These are phyloP conservation scores for Patiria miniata DNA, from an alignment of 35 echinoderm and acorn worm species.

Conservation along the genomic window DNA sequence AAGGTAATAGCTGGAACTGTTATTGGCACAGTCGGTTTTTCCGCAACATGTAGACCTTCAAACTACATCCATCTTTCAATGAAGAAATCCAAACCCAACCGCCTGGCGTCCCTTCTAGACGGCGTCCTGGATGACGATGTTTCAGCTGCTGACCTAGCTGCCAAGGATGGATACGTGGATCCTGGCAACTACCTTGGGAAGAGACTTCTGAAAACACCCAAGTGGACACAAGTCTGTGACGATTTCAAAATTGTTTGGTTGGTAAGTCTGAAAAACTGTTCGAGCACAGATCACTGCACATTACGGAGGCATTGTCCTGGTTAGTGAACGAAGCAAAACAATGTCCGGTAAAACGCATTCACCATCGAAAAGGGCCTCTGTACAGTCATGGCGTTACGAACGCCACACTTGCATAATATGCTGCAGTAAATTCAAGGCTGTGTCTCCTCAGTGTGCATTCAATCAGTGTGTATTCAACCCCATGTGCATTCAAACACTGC, in stretches of 20 bases:
- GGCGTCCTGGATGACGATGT: neutral
- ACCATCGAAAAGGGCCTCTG: too few relatives aligned
- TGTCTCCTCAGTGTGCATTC: neutral
- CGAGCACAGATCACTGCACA: neutral
- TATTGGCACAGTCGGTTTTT: neutral
- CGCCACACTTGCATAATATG: too few relatives aligned
- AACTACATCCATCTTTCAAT: conserved; percentile 38
- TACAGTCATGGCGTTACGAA: neutral
- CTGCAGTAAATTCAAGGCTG: neutral
- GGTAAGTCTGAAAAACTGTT: neutral
- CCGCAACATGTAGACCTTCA: neutral
- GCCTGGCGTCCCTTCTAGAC: neutral
- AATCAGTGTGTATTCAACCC: neutral
- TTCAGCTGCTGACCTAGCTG: conserved; percentile 1
- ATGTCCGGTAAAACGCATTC: neutral
- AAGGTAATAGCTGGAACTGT: neutral
- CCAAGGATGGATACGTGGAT: conserved; percentile 34
- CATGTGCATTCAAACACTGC: too few relatives aligned
- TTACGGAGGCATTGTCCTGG: neutral
- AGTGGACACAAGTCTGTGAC: conserved; percentile 51
- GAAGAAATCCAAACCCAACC: conserved; percentile 20
- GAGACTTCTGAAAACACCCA: neutral
- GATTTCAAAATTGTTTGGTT: conserved; percentile 20
- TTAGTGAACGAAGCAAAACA: neutral
- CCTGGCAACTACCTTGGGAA: conserved; percentile 10